phyloP scores from a whole-genome alignment of 2,888 invertebrate species.

The Adelognathus sp. region DNA sequence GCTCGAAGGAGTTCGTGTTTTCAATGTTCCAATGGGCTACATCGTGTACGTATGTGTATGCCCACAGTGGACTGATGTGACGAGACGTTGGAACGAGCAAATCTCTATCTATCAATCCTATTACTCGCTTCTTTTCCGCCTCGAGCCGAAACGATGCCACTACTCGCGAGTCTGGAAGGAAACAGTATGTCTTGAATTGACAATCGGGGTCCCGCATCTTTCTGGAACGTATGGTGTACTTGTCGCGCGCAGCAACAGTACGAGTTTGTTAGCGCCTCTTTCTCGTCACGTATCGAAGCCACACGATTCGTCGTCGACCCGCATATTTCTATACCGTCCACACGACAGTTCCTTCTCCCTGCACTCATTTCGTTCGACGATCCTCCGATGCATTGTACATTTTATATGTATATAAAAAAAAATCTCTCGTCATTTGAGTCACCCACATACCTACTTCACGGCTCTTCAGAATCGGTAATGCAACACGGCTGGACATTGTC shows the following conservation, averaged over 20 bases:
- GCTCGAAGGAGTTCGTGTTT: conserved; percentile 32
- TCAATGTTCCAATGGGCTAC: conserved; percentile 13
- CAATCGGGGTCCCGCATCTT: conserved; percentile 55
- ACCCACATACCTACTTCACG: conserved; percentile 39
- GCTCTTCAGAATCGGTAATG: neutral
- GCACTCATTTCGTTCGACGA: conserved; percentile 22
- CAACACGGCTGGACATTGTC: neutral
- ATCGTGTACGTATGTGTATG: neutral
- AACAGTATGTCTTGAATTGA: conserved; percentile 45
- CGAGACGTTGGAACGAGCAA: conserved; percentile 32
- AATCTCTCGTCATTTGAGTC: conserved; percentile 23
- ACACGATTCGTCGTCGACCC: conserved; percentile 58
- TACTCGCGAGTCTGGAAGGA: conserved; percentile 3
- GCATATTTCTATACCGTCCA: conserved; percentile 44
- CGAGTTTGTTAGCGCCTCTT: conserved; percentile 47
- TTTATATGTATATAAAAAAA: neutral
- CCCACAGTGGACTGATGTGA: neutral
- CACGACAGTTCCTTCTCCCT: neutral
- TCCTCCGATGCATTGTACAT: conserved; percentile 33
- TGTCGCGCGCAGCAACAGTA: no score
- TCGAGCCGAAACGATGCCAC: conserved; percentile 11
- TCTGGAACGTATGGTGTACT: conserved; percentile 56
- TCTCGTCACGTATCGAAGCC: conserved; percentile 58
- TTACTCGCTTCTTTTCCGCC: conserved; percentile 3
- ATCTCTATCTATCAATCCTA: conserved; percentile 30